A percentile compares a stretch with the other conserved stretches of the same genome.
These are phyloP conservation scores for Otus sunia DNA, from an alignment of 2,113 vertebrate species.

Conservation along the genomic window DNA sequence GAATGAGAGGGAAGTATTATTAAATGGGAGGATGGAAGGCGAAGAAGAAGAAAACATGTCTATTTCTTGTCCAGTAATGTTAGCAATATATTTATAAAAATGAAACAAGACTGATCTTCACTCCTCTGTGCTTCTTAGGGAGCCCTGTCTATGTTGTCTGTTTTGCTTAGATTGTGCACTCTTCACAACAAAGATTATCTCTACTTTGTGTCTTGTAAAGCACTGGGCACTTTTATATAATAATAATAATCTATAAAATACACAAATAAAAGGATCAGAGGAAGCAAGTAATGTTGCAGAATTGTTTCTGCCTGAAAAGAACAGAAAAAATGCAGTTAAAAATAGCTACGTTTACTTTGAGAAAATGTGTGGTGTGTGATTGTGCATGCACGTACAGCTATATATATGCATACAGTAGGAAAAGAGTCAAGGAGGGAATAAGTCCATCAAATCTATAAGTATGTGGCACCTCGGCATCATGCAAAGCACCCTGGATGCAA, in stretches of 20 bases:
- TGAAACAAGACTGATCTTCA: neutral
- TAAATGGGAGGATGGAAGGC: neutral
- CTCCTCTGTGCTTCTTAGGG: neutral
- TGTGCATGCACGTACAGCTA: neutral
- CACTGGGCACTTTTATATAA: neutral
- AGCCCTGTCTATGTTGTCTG: neutral
- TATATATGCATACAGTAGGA: neutral
- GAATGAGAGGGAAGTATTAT: neutral
- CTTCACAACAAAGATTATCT: neutral
- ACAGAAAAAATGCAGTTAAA: neutral
- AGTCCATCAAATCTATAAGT: neutral
- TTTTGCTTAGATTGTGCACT: constrained; percentile 7
- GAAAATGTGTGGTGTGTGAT: neutral
- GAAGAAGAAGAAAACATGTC: constrained; percentile 6
- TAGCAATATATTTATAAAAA: constrained; percentile 33
- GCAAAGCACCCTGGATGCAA: neutral
- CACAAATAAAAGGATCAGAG: neutral
- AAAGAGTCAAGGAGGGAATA: neutral
- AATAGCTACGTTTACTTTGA: neutral
- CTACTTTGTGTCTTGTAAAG: constrained; percentile 25
- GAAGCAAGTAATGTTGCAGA: neutral
- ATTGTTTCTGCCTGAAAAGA: constrained; percentile 4
- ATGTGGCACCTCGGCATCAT: neutral
- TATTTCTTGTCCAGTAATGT: constrained; percentile 14
- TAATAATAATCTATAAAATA: constrained; percentile 1